These are phyloP conservation scores for Oxytorus armatus DNA, from an alignment of 2,888 invertebrate genomes.

Conservation along the genomic window DNA sequence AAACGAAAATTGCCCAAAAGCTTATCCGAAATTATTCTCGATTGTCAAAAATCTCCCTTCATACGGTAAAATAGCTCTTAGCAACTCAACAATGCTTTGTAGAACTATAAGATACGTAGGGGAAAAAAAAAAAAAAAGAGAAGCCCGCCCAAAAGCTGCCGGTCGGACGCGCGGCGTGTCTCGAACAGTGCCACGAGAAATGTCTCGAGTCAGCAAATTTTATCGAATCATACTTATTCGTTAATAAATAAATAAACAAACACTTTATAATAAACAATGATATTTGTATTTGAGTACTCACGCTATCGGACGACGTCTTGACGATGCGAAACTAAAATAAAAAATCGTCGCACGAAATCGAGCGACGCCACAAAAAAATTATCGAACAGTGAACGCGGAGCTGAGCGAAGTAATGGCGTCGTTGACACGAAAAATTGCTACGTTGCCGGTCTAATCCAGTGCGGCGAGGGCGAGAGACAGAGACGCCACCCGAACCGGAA, in stretches of 20 bases:
- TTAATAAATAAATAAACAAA: not conserved
- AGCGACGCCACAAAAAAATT: constrained; percentile 60
- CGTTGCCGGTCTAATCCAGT: too few relatives aligned
- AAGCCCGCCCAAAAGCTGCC: constrained; percentile 55
- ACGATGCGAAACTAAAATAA: constrained; percentile 57
- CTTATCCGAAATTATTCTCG: constrained; percentile 22
- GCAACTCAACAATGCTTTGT: constrained; percentile 26
- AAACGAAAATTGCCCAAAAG: constrained; percentile 17
- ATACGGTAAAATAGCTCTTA: not conserved
- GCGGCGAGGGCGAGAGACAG: too few relatives aligned
- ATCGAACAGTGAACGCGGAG: not conserved
- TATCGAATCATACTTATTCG: not conserved
- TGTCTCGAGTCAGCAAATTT: not conserved
- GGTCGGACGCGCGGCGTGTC: constrained; percentile 53
- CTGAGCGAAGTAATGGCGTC: constrained; percentile 60
- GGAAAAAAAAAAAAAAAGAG: constrained; percentile 41
- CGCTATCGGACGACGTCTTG: constrained; percentile 65
- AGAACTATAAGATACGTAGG: constrained; percentile 9
- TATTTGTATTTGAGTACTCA: constrained; percentile 62
- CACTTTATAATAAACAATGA: not conserved
- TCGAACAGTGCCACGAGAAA: constrained; percentile 18
- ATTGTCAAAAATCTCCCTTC: constrained; percentile 10
- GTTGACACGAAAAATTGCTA: constrained; percentile 32
- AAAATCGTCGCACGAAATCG: constrained; percentile 57
- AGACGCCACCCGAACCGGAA: too few relatives aligned